Percentiles rank a stretch among this genome's conserved stretches.
Evolutionary conservation across 2,113 vertebrate genomes (phyloP).

Genomic region (Burhinus bistriatus): DNA sequence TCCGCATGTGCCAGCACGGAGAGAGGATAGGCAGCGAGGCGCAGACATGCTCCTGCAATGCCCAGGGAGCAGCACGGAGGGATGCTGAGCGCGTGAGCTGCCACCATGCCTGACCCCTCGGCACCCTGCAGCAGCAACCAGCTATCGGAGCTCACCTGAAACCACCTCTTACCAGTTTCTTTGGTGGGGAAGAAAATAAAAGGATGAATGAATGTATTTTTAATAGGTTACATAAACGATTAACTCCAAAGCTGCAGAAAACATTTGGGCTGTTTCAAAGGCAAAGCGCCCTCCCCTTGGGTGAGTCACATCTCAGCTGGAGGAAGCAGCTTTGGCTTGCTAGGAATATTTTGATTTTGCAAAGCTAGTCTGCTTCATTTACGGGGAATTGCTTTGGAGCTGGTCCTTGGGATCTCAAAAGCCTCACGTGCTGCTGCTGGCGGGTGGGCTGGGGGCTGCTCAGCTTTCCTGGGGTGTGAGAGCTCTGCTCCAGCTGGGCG

Average conservation of each 20-base stretch:
- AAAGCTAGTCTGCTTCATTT: neutral
- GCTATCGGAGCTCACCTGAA: neutral
- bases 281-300: neutral
- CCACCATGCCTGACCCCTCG: neutral
- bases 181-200: neutral
- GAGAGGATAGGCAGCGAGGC: neutral
- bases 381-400: neutral
- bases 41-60: neutral
- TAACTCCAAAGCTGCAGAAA: neutral
- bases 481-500: neutral
- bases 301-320: neutral
- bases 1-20: neutral
- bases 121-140: neutral
- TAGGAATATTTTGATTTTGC: neutral
- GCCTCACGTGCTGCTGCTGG: neutral
- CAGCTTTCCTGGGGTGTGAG: neutral
- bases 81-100: neutral
- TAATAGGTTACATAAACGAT: neutral
- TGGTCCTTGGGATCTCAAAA: neutral
- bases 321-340: neutral
- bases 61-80: fast-evolving
- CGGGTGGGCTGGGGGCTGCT: neutral
- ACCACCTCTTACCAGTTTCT: neutral
- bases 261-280: neutral
- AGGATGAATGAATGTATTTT: neutral